phyloP scores from a whole-genome alignment of 2,888 invertebrate genomes.

The Dendrolimus houi region DNA sequence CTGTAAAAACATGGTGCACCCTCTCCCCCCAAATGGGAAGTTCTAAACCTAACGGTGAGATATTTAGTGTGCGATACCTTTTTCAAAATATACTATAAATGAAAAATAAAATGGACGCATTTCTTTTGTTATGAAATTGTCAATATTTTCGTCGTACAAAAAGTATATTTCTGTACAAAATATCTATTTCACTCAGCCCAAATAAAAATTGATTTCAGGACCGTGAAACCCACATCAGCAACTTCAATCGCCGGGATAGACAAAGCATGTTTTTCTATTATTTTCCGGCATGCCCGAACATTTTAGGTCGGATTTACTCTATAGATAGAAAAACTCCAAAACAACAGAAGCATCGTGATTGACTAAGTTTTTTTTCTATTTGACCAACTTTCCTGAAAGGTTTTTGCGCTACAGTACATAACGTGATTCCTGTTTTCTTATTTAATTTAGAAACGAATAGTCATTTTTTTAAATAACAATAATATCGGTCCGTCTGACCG shows the following conservation, averaged over 20 bases:
- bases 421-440: background rate
- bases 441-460: background rate
- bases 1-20: too few relatives aligned
- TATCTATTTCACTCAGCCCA: background rate
- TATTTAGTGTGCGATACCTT: too few relatives aligned
- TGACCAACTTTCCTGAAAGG: constrained; percentile 3
- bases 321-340: constrained; percentile 4
- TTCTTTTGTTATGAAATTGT: too few relatives aligned
- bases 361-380: constrained; percentile 3
- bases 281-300: background rate
- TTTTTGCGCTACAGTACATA: constrained; percentile 6
- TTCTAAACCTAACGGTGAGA: too few relatives aligned
- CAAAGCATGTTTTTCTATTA: background rate
- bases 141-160: too few relatives aligned
- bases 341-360: constrained; percentile 5
- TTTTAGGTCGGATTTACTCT: constrained; percentile 2
- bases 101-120: too few relatives aligned
- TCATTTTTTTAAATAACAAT: background rate
- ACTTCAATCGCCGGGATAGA: background rate
- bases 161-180: too few relatives aligned
- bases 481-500: too few relatives aligned
- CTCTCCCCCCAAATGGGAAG: too few relatives aligned
- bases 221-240: background rate
- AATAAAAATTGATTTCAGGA: background rate
- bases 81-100: too few relatives aligned